A percentile compares a stretch with the other conserved stretches of the same genome.
These are phyloP conservation scores for Melanostoma scalare DNA, from an alignment of 2,888 invertebrate genomes.

Conservation along the genomic window DNA sequence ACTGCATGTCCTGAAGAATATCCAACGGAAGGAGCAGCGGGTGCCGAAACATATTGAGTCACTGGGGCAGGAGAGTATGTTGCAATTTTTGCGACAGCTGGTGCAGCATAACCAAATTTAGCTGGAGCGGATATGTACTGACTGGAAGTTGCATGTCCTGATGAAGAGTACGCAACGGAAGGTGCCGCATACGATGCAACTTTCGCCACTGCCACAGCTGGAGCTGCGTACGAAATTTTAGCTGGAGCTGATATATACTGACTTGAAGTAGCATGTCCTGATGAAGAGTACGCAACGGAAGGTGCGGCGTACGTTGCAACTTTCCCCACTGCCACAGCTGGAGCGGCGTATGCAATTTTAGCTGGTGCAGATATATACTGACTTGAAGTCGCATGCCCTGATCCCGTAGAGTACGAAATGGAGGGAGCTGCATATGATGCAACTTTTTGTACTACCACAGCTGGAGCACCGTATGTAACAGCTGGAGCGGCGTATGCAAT, in stretches of 20 bases:
- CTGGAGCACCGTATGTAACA: background rate
- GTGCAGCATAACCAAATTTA: slow-evolving; percentile 1
- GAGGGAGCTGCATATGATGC: no score
- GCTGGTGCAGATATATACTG: slow-evolving; percentile 73
- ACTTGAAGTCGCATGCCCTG: slow-evolving; percentile 75
- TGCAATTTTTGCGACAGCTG: slow-evolving; percentile 63
- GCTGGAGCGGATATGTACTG: slow-evolving; percentile 75
- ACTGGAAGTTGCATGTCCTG: no score
- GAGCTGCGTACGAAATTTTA: slow-evolving; percentile 57
- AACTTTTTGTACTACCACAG: slow-evolving; percentile 11
- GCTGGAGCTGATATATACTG: slow-evolving; percentile 73
- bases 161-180: no score
- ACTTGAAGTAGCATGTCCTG: slow-evolving; percentile 75
- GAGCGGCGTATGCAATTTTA: slow-evolving; percentile 63
- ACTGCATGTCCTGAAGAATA: slow-evolving; percentile 73
- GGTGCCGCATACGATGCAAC: no score
- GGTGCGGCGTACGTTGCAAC: slow-evolving; percentile 56
- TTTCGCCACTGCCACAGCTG: slow-evolving; percentile 73
- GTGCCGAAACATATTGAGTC: slow-evolving; percentile 44
- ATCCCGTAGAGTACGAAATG: slow-evolving; percentile 19
- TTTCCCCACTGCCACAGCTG: slow-evolving; percentile 37
- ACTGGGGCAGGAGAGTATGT: slow-evolving; percentile 74
- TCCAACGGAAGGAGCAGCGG: slow-evolving; percentile 59
- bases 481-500: slow-evolving; percentile 49
- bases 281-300: slow-evolving; percentile 14